Evolutionary conservation across 2,113 vertebrate species (phyloP).

Genomic region (Lutjanus erythropterus): DNA sequence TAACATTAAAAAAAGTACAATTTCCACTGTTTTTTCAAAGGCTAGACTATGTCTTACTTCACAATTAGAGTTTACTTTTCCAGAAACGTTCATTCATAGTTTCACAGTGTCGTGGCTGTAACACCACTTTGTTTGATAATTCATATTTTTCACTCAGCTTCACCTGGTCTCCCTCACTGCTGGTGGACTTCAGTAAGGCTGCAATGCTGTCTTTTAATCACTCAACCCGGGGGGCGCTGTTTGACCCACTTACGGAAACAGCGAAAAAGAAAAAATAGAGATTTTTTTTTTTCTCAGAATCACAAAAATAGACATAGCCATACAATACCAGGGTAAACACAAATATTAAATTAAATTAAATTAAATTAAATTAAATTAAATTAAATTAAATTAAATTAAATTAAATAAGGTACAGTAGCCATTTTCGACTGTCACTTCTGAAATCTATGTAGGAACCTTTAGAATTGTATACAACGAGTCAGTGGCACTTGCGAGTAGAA

Average conservation of each 20-base stretch:
- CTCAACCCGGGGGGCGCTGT: conserved; percentile 28
- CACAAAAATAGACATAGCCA: no score
- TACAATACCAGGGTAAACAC: no score
- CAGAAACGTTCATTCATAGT: not conserved
- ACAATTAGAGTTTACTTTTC: not conserved
- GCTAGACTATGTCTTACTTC: not conserved
- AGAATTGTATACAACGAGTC: no score
- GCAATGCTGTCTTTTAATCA: not conserved
- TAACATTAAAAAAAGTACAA: not conserved
- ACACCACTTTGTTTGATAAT: not conserved
- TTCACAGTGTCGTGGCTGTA: not conserved
- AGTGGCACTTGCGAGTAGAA: no score
- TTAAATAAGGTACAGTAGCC: no score
- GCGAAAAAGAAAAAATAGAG: not conserved
- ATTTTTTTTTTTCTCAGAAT: no score
- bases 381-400: no score
- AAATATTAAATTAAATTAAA: no score
- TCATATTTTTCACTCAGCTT: not conserved
- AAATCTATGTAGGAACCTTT: no score
- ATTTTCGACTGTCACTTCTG: no score
- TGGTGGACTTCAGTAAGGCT: not conserved
- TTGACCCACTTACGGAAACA: not conserved
- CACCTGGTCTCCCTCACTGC: not conserved
- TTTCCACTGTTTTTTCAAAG: not conserved
- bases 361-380: no score